Percentiles rank a stretch among this genome's conserved stretches.
These are phyloP conservation scores for Alouatta palliata DNA, from an alignment of 2,113 vertebrate genomes.

Conservation along the genomic window DNA sequence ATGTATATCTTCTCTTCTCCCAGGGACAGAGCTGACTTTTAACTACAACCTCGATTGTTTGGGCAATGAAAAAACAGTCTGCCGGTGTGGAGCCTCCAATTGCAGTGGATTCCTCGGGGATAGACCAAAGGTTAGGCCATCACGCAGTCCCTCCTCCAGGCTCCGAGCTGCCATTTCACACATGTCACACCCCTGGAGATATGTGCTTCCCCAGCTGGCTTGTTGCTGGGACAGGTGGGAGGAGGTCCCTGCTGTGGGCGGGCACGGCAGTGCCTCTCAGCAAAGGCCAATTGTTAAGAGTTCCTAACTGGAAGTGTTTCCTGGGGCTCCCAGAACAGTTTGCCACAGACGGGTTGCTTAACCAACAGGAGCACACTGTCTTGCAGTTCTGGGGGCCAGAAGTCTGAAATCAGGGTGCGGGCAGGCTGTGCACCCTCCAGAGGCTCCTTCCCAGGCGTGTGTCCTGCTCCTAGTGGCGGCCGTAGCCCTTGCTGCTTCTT, in stretches of 20 bases:
- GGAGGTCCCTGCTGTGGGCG: neutral
- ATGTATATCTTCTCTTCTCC: neutral
- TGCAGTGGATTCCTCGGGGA: constrained; percentile 98
- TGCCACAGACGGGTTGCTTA: no score
- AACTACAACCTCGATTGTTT: constrained; percentile 99
- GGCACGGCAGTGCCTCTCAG: neutral
- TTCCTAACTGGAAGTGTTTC: neutral
- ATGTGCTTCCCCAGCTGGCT: fast-evolving
- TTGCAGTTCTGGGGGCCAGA: neutral
- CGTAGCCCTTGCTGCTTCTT: fast-evolving
- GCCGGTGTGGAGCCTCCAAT: constrained; percentile 96
- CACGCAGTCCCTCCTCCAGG: fast-evolving
- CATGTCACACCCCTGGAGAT: no score
- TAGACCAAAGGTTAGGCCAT: constrained; percentile 90
- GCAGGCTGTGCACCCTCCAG: neutral
- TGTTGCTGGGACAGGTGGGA: neutral
- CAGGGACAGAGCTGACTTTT: constrained; percentile 97
- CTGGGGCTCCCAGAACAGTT: neutral
- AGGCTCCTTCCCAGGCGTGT: neutral
- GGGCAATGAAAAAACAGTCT: constrained; percentile 97
- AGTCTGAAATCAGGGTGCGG: no score
- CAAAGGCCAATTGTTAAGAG: neutral
- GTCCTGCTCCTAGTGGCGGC: neutral
- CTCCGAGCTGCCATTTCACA: neutral
- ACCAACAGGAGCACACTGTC: neutral